These are phyloP conservation scores for Panagrolaimus sp. DNA, from an alignment of 1,140 invertebrate species.

Conservation along the genomic window DNA sequence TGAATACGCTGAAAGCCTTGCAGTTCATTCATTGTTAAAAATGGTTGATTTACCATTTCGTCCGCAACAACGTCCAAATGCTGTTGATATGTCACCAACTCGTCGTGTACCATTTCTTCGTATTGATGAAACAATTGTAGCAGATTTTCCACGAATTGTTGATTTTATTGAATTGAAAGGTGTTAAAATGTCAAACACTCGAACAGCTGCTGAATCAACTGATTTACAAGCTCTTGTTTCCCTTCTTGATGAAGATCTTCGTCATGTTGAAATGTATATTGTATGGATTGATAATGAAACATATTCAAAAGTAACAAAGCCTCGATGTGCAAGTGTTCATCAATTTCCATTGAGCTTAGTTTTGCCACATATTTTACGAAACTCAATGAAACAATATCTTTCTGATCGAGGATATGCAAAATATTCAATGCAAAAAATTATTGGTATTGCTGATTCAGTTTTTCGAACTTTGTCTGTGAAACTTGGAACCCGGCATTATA, in stretches of 20 bases:
- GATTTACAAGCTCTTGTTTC: neutral
- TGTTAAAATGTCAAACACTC: neutral
- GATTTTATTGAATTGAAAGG: constrained; percentile 13
- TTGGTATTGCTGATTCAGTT: neutral
- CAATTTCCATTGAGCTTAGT: neutral
- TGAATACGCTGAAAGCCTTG: constrained; percentile 18
- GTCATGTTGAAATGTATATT: constrained; percentile 13
- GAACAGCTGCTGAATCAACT: neutral
- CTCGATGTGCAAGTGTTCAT: neutral
- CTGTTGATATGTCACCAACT: constrained; percentile 87
- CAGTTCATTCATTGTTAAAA: constrained; percentile 70
- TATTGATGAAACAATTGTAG: constrained; percentile 4
- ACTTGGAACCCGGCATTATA: neutral
- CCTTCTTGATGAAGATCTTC: constrained; percentile 4
- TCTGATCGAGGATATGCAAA: neutral
- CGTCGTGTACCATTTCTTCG: constrained; percentile 60
- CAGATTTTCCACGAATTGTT: neutral
- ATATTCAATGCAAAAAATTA: neutral
- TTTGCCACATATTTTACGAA: neutral
- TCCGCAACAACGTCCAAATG: constrained; percentile 72
- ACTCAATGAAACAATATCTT: constrained; percentile 4
- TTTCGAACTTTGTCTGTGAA: neutral
- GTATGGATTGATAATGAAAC: constrained; percentile 9
- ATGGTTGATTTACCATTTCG: constrained; percentile 76
- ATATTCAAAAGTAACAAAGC: constrained; percentile 5